These are phyloP conservation scores for Apostichopus parvimensis DNA, from an alignment of 35 echinoderm and acorn worm genomes.

Conservation along the genomic window DNA sequence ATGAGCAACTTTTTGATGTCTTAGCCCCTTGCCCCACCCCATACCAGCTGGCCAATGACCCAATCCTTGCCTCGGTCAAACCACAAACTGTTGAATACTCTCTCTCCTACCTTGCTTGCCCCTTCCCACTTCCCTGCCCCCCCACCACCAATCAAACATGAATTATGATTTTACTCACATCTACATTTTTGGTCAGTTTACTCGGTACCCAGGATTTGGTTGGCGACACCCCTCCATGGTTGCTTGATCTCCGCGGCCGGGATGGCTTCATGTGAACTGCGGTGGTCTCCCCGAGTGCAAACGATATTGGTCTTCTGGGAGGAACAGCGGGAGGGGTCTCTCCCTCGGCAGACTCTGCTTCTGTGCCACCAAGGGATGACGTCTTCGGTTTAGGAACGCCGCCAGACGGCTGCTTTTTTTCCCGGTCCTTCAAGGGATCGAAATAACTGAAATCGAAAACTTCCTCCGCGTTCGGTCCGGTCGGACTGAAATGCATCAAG, in stretches of 20 bases:
- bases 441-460: conserved; percentile 84
- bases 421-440: conserved; percentile 61
- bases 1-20: no score
- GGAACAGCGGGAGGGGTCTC: background rate
- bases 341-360: background rate
- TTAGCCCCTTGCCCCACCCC: no score
- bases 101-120: no score
- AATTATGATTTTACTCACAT: conserved; percentile 18
- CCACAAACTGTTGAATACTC: no score
- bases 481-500: conserved; percentile 78
- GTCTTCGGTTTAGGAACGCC: background rate
- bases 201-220: conserved; percentile 44
- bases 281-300: background rate
- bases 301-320: background rate
- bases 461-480: background rate
- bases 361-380: background rate
- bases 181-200: conserved; percentile 9
- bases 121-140: no score
- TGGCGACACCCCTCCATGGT: conserved; percentile 18
- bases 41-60: no score
- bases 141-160: no score
- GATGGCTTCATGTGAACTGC: background rate
- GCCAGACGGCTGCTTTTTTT: background rate
- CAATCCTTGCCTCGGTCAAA: no score
- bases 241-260: background rate